Percentiles rank a stretch among this genome's conserved stretches.
phyloP scores from a whole-genome alignment of 2,797 vertebrate genomes.

The Percopsis omiscomaycus region DNA sequence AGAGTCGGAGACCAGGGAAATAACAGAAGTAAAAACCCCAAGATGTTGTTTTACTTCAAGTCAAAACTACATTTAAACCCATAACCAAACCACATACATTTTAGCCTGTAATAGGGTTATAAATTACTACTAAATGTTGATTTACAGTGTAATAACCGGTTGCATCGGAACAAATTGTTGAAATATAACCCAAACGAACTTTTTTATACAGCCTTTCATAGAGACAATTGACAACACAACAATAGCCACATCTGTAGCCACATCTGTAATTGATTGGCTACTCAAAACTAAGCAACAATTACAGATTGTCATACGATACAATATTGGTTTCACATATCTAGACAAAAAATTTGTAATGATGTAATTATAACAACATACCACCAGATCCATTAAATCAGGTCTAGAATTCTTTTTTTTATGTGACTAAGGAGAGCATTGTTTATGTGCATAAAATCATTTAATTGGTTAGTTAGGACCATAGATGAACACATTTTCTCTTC shows the following conservation, averaged over 20 bases:
- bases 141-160: background rate
- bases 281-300: background rate
- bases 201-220: too few species aligned
- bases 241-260: too few species aligned
- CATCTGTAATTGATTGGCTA: background rate
- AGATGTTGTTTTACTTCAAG: too few species aligned
- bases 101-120: too few species aligned
- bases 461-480: background rate
- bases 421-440: constrained; percentile 24
- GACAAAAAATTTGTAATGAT: too few species aligned
- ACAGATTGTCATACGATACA: background rate
- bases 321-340: too few species aligned
- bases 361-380: too few species aligned
- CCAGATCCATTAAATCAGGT: background rate
- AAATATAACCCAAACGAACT: background rate
- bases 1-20: constrained; percentile 4
- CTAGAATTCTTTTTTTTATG: background rate
- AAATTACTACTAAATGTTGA: too few species aligned
- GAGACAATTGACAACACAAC: too few species aligned
- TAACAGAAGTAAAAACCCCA: background rate
- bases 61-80: too few species aligned
- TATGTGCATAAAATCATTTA: constrained; percentile 4
- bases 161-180: background rate
- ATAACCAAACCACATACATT: too few species aligned
- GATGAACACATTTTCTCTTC: background rate